These are phyloP conservation scores for Oostethus manadensis DNA, from an alignment of 2,113 vertebrate genomes.

Conservation along the genomic window DNA sequence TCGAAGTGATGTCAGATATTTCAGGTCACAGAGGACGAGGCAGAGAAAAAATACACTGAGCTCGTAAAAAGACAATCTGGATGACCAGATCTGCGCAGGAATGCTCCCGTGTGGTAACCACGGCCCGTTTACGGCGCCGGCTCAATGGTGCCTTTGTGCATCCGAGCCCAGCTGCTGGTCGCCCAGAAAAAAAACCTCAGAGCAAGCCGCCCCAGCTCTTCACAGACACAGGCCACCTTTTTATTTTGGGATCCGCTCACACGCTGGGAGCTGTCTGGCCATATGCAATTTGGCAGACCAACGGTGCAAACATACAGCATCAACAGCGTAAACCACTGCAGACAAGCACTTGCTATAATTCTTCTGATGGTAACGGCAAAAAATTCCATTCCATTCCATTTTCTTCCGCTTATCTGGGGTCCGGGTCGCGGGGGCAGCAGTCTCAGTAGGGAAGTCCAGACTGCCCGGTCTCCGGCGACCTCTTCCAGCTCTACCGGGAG, in stretches of 20 bases:
- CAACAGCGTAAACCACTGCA: background rate
- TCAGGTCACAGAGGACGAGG: background rate
- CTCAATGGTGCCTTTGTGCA: conserved; percentile 58
- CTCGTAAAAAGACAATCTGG: conserved; percentile 38
- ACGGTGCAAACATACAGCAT: background rate
- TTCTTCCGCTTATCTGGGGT: no score
- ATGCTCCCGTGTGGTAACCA: conserved; percentile 49
- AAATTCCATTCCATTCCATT: no score
- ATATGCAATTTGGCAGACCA: background rate
- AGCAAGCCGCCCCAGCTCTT: conserved; percentile 28
- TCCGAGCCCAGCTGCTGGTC: conserved; percentile 52
- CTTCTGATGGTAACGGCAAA: background rate
- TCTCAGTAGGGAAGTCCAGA: no score
- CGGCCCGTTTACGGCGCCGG: conserved; percentile 43
- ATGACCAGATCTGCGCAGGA: conserved; percentile 36
- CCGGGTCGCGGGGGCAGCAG: no score
- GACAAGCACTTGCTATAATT: background rate
- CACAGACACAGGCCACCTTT: conserved; percentile 43
- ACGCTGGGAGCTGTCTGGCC: conserved; percentile 24
- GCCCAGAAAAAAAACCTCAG: conserved; percentile 43
- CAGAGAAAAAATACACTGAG: conserved; percentile 1
- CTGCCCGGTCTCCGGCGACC: no score
- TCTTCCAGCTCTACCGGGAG: no score
- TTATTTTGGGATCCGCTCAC: conserved; percentile 48
- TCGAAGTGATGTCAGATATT: background rate